These are phyloP conservation scores for Hyles vespertilio DNA, from an alignment of 1,140 invertebrate species.

Conservation along the genomic window DNA sequence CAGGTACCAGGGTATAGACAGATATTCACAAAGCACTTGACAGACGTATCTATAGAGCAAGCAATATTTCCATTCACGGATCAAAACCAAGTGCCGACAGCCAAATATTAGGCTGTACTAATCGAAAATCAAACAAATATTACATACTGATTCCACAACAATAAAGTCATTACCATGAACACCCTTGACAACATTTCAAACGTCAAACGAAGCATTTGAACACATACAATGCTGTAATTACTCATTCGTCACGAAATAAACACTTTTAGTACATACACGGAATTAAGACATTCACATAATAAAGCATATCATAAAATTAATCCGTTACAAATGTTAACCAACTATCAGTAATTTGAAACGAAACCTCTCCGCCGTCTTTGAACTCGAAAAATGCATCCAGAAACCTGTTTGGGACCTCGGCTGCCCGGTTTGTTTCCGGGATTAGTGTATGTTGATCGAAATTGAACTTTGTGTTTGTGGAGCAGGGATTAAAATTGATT, in stretches of 20 bases:
- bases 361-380: conserved; percentile 1
- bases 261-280: not conserved
- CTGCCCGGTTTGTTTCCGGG: conserved; percentile 5
- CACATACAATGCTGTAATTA: not conserved
- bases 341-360: conserved; percentile 9
- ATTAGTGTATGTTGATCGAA: not conserved
- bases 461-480: not conserved
- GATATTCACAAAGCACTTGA: no score
- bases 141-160: no score
- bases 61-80: no score
- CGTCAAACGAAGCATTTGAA: no score
- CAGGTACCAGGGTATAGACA: no score
- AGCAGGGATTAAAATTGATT: no score
- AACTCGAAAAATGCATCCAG: not conserved
- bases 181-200: no score
- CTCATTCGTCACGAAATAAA: conserved; percentile 6
- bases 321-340: conserved; percentile 13
- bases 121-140: no score
- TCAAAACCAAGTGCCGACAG: no score
- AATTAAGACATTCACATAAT: conserved; percentile 11
- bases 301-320: conserved; percentile 12
- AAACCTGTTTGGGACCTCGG: conserved; percentile 1
- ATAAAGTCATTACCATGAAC: no score
- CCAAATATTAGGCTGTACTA: no score
- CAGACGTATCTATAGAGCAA: no score